Evolutionary conservation across 2,888 invertebrate genomes (phyloP).

Genomic region (Leuctra nigra): DNA sequence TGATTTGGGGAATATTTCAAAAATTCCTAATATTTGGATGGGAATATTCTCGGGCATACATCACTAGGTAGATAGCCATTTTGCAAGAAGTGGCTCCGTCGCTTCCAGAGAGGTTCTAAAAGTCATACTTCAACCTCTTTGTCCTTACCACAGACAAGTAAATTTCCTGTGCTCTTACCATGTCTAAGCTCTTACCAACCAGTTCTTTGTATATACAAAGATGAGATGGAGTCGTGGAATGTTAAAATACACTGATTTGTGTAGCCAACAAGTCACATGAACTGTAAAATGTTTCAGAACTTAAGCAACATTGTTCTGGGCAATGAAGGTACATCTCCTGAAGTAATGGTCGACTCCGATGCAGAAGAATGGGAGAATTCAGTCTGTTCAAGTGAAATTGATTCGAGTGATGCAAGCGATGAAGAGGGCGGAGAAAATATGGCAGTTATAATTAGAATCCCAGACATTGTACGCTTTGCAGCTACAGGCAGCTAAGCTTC

Average conservation of each 20-base stretch:
- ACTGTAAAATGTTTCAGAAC: constrained; percentile 3
- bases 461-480: constrained; percentile 52
- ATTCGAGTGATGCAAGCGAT: constrained; percentile 52
- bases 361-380: constrained; percentile 55
- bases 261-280: constrained; percentile 28
- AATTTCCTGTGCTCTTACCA: not conserved
- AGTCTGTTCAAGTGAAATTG: constrained; percentile 52
- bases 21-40: too few species aligned
- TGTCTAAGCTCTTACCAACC: too few species aligned
- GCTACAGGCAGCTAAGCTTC: constrained; percentile 40
- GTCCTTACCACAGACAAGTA: not conserved
- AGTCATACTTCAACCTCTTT: too few species aligned
- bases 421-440: constrained; percentile 50
- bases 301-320: not conserved
- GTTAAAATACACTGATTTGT: constrained; percentile 18
- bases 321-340: constrained; percentile 17
- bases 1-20: too few species aligned
- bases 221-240: too few species aligned
- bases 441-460: constrained; percentile 51
- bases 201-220: too few species aligned
- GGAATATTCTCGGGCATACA: too few species aligned
- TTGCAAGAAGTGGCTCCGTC: too few species aligned
- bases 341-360: constrained; percentile 37
- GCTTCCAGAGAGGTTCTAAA: too few species aligned
- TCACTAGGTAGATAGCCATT: too few species aligned